These are phyloP conservation scores for Potorous gilbertii DNA, from an alignment of 2,797 vertebrate genomes.

Conservation along the genomic window DNA sequence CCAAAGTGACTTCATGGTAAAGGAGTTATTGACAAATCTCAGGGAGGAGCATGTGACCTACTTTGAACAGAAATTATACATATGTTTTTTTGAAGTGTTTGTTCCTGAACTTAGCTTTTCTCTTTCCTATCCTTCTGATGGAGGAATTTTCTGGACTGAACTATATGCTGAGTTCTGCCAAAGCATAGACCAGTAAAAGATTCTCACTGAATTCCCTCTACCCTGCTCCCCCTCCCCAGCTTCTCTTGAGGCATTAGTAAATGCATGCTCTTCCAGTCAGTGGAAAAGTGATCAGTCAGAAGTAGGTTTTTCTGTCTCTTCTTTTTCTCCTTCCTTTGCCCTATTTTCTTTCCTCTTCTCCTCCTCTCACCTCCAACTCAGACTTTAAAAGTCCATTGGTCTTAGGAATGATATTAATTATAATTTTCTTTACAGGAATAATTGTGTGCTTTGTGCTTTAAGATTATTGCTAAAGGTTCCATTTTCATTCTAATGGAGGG, in stretches of 20 bases:
- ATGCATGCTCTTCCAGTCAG: neutral
- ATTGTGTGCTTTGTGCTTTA: neutral
- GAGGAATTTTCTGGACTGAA: neutral
- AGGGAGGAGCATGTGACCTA: neutral
- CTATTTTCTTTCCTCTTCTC: neutral
- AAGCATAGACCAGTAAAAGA: neutral
- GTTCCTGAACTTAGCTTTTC: neutral
- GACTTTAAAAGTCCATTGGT: neutral
- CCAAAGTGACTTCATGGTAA: neutral
- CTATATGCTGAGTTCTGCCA: neutral
- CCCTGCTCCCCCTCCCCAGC: neutral
- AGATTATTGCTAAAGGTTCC: neutral
- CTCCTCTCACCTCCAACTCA: neutral
- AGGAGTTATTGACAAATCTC: neutral
- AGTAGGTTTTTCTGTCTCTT: neutral
- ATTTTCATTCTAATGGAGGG: neutral
- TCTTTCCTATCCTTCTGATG: neutral
- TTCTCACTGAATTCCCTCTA: neutral
- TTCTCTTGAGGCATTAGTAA: neutral
- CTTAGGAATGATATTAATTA: neutral
- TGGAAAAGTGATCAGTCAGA: neutral
- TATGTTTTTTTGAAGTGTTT: neutral
- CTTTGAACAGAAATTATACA: neutral
- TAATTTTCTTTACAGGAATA: neutral
- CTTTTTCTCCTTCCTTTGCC: neutral